Percentiles rank a stretch among this genome's conserved stretches.
These are phyloP conservation scores for Cheilinus undulatus DNA, from an alignment of 2,113 vertebrate species.

Conservation along the genomic window DNA sequence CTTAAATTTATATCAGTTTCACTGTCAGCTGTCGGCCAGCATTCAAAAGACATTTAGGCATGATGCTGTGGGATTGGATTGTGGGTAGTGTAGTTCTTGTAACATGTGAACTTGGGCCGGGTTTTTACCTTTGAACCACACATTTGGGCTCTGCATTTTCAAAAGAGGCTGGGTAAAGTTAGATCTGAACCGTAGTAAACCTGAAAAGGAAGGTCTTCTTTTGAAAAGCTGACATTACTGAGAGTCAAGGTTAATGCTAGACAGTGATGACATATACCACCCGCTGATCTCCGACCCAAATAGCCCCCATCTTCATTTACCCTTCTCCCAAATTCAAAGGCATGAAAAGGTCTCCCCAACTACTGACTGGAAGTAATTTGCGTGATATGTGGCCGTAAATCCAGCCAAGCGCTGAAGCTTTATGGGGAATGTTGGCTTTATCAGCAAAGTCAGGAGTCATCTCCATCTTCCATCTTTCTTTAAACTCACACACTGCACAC, in stretches of 20 bases:
- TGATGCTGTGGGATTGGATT: no score
- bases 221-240: constrained; percentile 5
- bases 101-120: no score
- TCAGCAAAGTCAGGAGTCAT: constrained; percentile 29
- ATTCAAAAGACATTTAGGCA: no score
- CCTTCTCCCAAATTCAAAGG: constrained; percentile 36
- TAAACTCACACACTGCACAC: constrained; percentile 10
- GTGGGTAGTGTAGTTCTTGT: no score
- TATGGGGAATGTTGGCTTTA: constrained; percentile 49
- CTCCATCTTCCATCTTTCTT: constrained; percentile 25
- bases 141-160: no score
- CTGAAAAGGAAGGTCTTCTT: constrained; percentile 4
- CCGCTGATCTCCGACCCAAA: constrained; percentile 39
- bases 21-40: no score
- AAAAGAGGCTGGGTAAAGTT: background rate
- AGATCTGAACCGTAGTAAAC: background rate
- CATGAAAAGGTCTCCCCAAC: constrained; percentile 49
- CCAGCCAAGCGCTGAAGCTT: constrained; percentile 39
- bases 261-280: constrained; percentile 8
- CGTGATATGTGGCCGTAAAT: constrained; percentile 60
- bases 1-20: no score
- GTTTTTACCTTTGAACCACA: no score
- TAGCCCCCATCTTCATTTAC: constrained; percentile 28
- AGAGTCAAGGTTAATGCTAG: constrained; percentile 30
- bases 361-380: constrained; percentile 52